These are phyloP conservation scores for Eudasyphora cyanicolor DNA, from an alignment of 2,888 invertebrate genomes.

Conservation along the genomic window DNA sequence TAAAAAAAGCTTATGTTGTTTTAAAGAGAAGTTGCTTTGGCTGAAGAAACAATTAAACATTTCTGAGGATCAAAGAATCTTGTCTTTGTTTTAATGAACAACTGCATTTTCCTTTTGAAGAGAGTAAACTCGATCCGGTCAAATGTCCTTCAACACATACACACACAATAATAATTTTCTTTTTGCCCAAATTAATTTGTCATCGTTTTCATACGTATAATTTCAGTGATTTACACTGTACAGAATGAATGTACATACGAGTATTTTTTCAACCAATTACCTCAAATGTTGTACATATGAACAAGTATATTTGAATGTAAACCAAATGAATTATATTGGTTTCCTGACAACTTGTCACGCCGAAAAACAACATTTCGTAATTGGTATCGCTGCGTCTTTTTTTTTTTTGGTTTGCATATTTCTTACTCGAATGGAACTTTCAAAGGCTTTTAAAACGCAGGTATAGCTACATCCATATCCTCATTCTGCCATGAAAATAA, in stretches of 20 bases:
- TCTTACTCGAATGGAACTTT: background rate
- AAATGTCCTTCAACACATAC: no score
- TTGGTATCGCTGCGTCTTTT: background rate
- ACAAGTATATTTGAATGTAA: background rate
- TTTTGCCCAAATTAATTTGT: background rate
- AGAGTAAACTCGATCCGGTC: no score
- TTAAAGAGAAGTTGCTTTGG: no score
- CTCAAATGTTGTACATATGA: background rate
- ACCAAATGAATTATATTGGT: background rate
- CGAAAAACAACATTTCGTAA: background rate
- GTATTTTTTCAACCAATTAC: background rate
- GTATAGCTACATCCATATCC: background rate
- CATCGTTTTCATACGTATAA: background rate
- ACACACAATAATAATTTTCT: no score
- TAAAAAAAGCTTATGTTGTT: no score
- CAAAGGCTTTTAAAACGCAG: background rate
- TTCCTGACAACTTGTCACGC: background rate
- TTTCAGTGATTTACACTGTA: background rate
- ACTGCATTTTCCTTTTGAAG: no score
- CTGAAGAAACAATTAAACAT: no score
- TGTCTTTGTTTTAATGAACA: no score
- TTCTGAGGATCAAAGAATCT: no score
- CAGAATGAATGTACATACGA: no score
- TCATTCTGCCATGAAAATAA: background rate
- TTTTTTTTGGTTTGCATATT: no score